Evolutionary conservation across 2,888 invertebrate species (phyloP).

Genomic region (Diplolepis rosae): DNA sequence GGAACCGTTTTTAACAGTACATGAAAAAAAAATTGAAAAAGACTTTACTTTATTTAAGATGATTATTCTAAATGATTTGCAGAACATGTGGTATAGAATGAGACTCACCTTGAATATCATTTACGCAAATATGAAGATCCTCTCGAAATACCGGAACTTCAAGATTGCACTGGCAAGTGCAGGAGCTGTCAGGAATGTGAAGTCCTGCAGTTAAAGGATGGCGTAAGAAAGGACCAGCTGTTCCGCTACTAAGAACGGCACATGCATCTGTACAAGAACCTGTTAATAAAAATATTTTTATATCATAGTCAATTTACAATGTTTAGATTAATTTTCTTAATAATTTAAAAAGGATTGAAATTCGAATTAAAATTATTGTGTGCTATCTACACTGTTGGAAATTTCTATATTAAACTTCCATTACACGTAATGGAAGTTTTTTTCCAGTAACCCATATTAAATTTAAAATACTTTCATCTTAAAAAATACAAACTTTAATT

Average conservation of each 20-base stretch:
- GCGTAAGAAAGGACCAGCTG: conserved; percentile 75
- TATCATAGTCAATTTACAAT: not conserved
- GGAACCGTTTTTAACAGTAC: too few species aligned
- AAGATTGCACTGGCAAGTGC: conserved; percentile 86
- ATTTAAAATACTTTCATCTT: too few species aligned
- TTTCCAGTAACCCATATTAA: too few species aligned
- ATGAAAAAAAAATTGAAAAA: too few species aligned
- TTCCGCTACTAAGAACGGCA: conserved; percentile 81
- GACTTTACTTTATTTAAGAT: not conserved
- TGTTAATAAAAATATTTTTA: conserved; percentile 41
- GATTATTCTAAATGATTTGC: conserved; percentile 29
- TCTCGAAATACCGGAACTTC: conserved; percentile 88
- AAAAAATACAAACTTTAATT: too few species aligned
- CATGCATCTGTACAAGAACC: conserved; percentile 78
- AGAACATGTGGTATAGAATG: conserved; percentile 7
- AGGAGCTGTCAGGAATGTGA: conserved; percentile 73
- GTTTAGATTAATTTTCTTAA: not conserved
- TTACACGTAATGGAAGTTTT: too few species aligned
- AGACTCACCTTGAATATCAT: conserved; percentile 86
- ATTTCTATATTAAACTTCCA: too few species aligned
- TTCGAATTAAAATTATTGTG: too few species aligned
- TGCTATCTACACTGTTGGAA: too few species aligned
- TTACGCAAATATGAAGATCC: conserved; percentile 88
- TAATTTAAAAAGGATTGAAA: not conserved
- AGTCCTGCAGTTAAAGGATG: conserved; percentile 72